phyloP scores from a whole-genome alignment of 1,140 invertebrate genomes.

The Ruditapes philippinarum region DNA sequence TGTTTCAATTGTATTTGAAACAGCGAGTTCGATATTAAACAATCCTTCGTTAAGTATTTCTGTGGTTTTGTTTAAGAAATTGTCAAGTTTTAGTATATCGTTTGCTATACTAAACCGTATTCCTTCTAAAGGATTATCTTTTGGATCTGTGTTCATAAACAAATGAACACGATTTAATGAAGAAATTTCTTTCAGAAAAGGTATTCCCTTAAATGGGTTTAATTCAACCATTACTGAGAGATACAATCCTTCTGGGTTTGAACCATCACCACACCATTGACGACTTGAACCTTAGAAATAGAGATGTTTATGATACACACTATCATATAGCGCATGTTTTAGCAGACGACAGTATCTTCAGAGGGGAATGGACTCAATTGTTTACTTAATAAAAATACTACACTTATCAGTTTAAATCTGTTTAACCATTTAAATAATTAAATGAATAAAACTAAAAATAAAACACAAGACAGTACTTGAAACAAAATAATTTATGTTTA shows the following conservation, averaged over 20 bases:
- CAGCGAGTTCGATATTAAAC: not conserved
- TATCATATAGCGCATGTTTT: no score
- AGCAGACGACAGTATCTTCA: no score
- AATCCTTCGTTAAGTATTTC: not conserved
- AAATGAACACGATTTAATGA: not conserved
- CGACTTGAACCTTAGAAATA: slow-evolving; percentile 20
- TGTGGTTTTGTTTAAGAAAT: not conserved
- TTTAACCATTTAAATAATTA: no score
- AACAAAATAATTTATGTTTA: no score
- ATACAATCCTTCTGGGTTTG: slow-evolving; percentile 58
- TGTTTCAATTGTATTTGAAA: not conserved
- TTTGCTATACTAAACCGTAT: not conserved
- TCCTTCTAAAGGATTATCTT: not conserved
- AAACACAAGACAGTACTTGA: no score
- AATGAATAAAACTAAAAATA: no score
- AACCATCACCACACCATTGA: slow-evolving; percentile 30
- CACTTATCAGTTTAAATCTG: no score
- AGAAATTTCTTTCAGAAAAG: slow-evolving; percentile 21
- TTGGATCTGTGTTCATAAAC: slow-evolving; percentile 8
- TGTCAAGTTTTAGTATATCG: not conserved
- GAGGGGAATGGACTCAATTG: no score
- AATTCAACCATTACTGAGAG: slow-evolving; percentile 23
- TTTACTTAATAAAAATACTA: no score
- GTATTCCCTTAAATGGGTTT: slow-evolving; percentile 40
- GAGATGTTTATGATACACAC: no score